Base-by-base conservation (phyloP, 2,888 invertebrate species). In the Hartigia nigra region DNA sequence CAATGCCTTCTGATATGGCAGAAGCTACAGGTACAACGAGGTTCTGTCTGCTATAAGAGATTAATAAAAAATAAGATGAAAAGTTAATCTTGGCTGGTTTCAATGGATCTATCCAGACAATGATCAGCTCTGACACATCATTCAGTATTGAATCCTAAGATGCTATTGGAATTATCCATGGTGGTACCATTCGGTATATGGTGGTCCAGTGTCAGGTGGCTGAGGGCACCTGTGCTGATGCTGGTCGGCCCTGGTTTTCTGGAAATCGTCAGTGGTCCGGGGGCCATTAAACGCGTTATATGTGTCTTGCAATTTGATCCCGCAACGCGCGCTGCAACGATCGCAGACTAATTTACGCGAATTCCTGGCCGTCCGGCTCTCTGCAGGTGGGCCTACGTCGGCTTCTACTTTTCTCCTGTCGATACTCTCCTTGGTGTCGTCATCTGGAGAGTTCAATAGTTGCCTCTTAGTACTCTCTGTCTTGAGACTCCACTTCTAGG, bases 241-340 rank as follows among this genome's bases (percentile, higher is more conserved):
- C 9, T 55, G 14, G 55, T 55, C 90, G 87, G 84, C 84, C 88
- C 90, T 90, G 90, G 88, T 85, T 89, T 90, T 90, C 90, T 89
- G 90, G 88, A 89, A 90, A 89, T 88, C 87, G 86, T 89, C 87
- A 88, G 88, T 85, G 89, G 83, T 86, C 86, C 84, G 81, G 83
- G 83, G 87, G 89, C 87, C 89, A 89, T 90, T 90, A 89, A 89
- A 88, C 89, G 87, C 88, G 86, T 90, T 90, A 85, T 88, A 89
- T 89, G 88, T 88, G 88, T 87, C 87, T 87, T 88, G 89, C 89
- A 88, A 89, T 88, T 90, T 89, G 88, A 89, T 90, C 86, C 86
- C 84, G 86, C 85, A 84, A 86, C 84, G 85, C 85, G 87, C 86
- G 83, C 85, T 87, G 86, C 35, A 78, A 83, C 84, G 85, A 88